Conservation (phyloP, 1,140 invertebrate genomes). For the Paraescarpia echinospica region DNA sequence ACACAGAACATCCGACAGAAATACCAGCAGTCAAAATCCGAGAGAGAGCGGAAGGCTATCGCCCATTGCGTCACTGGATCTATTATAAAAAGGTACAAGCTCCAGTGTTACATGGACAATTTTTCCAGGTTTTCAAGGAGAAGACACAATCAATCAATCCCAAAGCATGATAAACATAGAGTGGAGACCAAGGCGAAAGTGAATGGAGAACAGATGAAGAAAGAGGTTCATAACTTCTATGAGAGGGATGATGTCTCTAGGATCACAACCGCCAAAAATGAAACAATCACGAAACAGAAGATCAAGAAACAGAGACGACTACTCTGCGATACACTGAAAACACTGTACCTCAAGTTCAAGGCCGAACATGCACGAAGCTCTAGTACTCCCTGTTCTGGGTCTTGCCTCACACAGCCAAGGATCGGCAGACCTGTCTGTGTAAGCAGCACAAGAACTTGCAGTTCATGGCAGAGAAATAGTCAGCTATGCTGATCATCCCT, state of each 20-base stretch:
- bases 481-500: conserved; percentile 21
- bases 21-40: conserved; percentile 13
- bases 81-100: conserved; percentile 12
- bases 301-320: conserved; percentile 25
- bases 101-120: neutral
- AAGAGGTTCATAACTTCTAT: conserved; percentile 16
- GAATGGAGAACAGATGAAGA: conserved; percentile 7
- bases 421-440: conserved; percentile 33
- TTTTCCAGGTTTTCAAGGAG: neutral
- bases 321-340: conserved; percentile 18
- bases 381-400: conserved; percentile 25
- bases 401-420: conserved; percentile 23
- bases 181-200: neutral
- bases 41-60: neutral
- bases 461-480: conserved; percentile 25
- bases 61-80: conserved; percentile 8
- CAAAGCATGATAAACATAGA: no score
- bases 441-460: conserved; percentile 30
- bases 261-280: conserved; percentile 26
- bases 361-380: conserved; percentile 9
- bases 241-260: conserved; percentile 20
- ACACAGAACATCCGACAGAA: no score
- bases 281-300: conserved; percentile 26
- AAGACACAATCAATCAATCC: conserved; percentile 6
- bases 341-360: conserved; percentile 13